Evolutionary conservation across 2,113 vertebrate genomes (phyloP), one percentile per base, ranked within the genome.

Genomic region (Morone chrysops): DNA sequence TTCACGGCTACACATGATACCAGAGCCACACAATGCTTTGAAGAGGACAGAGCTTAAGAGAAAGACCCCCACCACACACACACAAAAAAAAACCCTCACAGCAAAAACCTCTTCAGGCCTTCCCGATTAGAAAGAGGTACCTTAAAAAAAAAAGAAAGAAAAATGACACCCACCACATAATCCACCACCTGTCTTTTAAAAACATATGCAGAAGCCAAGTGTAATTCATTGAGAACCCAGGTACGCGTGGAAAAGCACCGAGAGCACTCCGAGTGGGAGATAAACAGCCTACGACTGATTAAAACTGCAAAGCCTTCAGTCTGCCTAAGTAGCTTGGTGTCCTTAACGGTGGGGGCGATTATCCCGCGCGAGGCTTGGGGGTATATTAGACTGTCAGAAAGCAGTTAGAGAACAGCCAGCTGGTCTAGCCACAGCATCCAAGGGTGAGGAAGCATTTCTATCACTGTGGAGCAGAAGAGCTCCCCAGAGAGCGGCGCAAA

Each of bases 361-460:
- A 94, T 90, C 87, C 70, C 48, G 81, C 38, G 47, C 87, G 79
- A 45, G 84, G 78, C 86, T 90, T 54, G 79, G 75, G 83, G 74
- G 73, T 36, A 56, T 75, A 78, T 83, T 48, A 86, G 73, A 80
- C 88, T 78, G 80, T 92, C 82, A 83, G 80, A 78, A 38, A 77
- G 77, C 90, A 89, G 90, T 86, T 75, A 87, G 86, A 89, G 87
- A 81, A 81, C 87, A 90, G 86, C 88, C 93, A 92, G 90, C 93
- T 86, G 90, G 88, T 87, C 20, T 31, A 62, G 81, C 83, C 71
- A 72, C 66, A 75, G 79, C 83, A 66, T 81, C 60, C 75, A 5
- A 31, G 77, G 87, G 72, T 67, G 84, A 86, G 18, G 86, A 65
- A 67, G 86, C 73, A 36, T 89, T 87, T 87, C 78, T 86, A 63